A percentile compares a stretch with the other conserved stretches of the same genome.
These are phyloP conservation scores for Pimpla rufipes DNA, from an alignment of 2,888 invertebrate genomes.

Conservation along the genomic window DNA sequence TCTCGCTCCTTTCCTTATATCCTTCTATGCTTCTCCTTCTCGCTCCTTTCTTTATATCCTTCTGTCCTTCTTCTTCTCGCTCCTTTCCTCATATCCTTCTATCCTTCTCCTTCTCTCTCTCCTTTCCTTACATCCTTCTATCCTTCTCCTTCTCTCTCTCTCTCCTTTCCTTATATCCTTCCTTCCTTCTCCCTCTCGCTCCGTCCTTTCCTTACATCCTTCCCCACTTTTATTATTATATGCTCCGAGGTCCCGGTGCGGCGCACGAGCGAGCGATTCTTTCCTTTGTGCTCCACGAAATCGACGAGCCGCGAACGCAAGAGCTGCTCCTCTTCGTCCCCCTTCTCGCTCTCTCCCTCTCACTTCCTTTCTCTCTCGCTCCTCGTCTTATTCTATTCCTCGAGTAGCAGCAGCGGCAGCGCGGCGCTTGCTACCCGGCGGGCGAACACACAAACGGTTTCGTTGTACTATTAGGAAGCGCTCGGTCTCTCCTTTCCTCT, in stretches of 20 bases:
- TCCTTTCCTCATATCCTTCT: conserved; percentile 63
- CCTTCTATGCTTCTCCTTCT: conserved; percentile 54
- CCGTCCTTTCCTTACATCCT: conserved; percentile 48
- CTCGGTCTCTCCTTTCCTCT: conserved; percentile 27
- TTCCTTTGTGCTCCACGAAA: conserved; percentile 51
- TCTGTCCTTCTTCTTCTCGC: too few relatives aligned
- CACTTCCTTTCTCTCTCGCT: conserved; percentile 58
- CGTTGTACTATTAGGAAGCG: conserved; percentile 44
- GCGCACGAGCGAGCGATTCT: conserved; percentile 64
- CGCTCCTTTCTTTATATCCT: conserved; percentile 48
- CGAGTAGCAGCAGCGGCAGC: conserved; percentile 26
- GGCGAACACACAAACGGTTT: conserved; percentile 46
- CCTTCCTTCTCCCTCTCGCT: conserved; percentile 60
- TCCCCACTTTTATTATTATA: conserved; percentile 62
- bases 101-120: conserved; percentile 58
- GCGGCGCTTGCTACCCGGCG: conserved; percentile 27
- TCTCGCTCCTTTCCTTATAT: too few relatives aligned
- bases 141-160: conserved; percentile 7
- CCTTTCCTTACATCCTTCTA: conserved; percentile 48
- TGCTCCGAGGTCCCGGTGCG: conserved; percentile 65
- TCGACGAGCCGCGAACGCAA: conserved; percentile 55
- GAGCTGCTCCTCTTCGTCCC: conserved; percentile 40
- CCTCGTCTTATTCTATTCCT: conserved; percentile 46
- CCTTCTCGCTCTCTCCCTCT: conserved; percentile 45
- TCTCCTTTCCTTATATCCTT: conserved; percentile 23